Percentiles rank a stretch among this genome's conserved stretches.
Evolutionary conservation across 2,113 vertebrate genomes (phyloP).

Genomic region (rat (Rattus norvegicus)): DNA sequence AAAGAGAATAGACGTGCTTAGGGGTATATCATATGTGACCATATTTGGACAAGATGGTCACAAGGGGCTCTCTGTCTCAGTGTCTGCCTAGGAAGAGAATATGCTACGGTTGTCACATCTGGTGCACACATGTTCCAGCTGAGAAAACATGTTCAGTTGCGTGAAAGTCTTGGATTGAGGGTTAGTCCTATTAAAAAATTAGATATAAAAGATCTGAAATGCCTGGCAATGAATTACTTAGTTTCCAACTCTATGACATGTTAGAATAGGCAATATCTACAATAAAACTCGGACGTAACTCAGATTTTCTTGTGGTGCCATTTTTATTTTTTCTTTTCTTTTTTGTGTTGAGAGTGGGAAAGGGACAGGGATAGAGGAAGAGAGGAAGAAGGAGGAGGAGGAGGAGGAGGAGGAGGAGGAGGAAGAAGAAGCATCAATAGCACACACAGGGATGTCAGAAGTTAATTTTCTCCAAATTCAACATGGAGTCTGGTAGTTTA

Average conservation of each 20-base stretch:
- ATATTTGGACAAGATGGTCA: neutral
- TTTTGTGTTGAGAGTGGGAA: neutral
- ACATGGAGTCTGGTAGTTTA: neutral
- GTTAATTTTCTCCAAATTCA: neutral
- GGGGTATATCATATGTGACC: neutral
- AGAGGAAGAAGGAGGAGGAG: no score
- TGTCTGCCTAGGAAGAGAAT: neutral
- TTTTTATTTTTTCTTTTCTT: neutral
- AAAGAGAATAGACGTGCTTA: neutral
- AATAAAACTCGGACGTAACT: neutral
- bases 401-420: no score
- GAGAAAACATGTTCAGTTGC: neutral
- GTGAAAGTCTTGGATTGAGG: neutral
- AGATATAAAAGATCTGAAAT: neutral
- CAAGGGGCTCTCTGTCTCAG: neutral
- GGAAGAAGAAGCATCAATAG: no score
- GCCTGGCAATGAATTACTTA: neutral
- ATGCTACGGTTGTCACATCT: neutral
- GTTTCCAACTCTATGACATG: neutral
- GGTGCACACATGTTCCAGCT: neutral
- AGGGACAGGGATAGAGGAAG: neutral
- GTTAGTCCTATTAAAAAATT: neutral
- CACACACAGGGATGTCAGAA: neutral
- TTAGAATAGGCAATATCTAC: neutral
- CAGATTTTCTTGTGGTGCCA: neutral